Evolutionary conservation across 2,113 vertebrate genomes (phyloP), one percentile per base, ranked within the genome.

Genomic region (Oryzias curvinotus): DNA sequence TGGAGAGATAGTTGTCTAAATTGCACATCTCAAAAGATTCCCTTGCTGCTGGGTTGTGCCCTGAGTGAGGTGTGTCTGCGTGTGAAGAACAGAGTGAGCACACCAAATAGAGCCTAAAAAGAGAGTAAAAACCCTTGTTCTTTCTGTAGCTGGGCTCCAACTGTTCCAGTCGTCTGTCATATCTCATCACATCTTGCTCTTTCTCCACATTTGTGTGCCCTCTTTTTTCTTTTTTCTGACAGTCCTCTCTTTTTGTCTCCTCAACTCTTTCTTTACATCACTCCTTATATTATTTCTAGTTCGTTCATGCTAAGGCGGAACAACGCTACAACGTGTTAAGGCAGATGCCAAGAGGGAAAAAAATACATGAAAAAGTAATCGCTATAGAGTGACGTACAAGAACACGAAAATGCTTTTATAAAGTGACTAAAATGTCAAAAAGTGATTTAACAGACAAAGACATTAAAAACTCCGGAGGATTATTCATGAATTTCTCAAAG

Each of bases 371-470:
- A 19, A n/a, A 42, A 36, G 12, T 36, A 10, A 70, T 58, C 43
- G n/a, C 4, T 46, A 48, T 28, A 41, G 44, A 25, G 51, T 26
- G 45, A 75, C 12, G n/a, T 58, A 63, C 43, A 21, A 49, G 50
- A 71, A 87, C 78, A 87, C 41, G 52, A 68, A 80, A 87, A 87
- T 59, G 76, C 82, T 85, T 85, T 87, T 77, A 83, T n/a, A 21
- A 57, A 51, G 16, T 2, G 23, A 48, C 51, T 43, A 13, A 78
- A 68, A 72, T 69, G 52, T 73, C 64, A 75, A 44, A 71, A 69
- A 19, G 58, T 56, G 59, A 57, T 49, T n/a, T 63, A 71, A 52
- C 49, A 44, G 58, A 44, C 18, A 48, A n/a, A 68, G 45, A 74
- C 55, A 47, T 46, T 47, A 53, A 30, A 28, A 65, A 43, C 43